A percentile compares a stretch with the other conserved stretches of the same genome.
Evolutionary conservation across 2,888 invertebrate genomes (phyloP).

Genomic region (Fragum whitleyi): DNA sequence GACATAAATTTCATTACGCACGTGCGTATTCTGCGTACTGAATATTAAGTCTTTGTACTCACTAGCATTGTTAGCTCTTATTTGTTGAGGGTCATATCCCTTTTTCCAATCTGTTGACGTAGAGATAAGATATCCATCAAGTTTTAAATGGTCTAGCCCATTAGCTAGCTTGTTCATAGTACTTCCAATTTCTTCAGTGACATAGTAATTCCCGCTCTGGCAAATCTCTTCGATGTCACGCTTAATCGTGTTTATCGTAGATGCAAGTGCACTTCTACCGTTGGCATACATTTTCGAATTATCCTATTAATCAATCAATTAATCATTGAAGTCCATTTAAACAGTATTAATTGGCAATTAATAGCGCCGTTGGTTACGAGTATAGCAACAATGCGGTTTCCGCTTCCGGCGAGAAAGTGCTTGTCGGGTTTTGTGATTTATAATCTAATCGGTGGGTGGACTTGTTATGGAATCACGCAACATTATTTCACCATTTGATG

Average conservation of each 20-base stretch:
- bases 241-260: constrained; percentile 61
- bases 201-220: constrained; percentile 80
- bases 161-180: constrained; percentile 79
- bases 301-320: constrained; percentile 8
- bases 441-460: background rate
- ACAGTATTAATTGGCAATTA: constrained; percentile 54
- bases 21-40: too few relatives aligned
- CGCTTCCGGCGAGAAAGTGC: constrained; percentile 51
- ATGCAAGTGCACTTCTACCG: constrained; percentile 50
- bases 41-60: too few relatives aligned
- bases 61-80: constrained; percentile 60
- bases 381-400: constrained; percentile 60
- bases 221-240: constrained; percentile 73
- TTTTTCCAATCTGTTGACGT: constrained; percentile 77
- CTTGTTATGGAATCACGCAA: too few relatives aligned
- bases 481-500: too few relatives aligned
- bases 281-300: constrained; percentile 51
- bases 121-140: constrained; percentile 79
- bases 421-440: constrained; percentile 4
- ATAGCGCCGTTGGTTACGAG: constrained; percentile 65
- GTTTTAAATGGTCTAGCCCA: constrained; percentile 81
- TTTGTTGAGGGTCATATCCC: constrained; percentile 64
- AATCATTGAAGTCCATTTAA: constrained; percentile 15
- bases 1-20: too few relatives aligned
- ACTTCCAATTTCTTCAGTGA: constrained; percentile 81